Percentiles rank a stretch among this genome's conserved stretches.
phyloP scores from a whole-genome alignment of 2,113 vertebrate species.

The Alethe castanea region DNA sequence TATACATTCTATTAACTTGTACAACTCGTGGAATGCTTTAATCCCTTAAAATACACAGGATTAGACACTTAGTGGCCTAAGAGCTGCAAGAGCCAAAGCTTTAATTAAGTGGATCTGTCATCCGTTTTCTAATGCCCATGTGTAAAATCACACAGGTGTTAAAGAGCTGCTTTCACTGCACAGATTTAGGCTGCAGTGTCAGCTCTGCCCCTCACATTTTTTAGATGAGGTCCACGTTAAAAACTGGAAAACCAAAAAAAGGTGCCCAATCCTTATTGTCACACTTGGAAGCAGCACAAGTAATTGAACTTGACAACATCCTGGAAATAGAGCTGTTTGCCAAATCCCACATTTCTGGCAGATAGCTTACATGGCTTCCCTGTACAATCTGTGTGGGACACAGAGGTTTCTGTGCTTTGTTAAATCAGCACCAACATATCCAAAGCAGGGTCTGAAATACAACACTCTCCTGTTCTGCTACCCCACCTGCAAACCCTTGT shows the following conservation, averaged over 20 bases:
- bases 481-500: neutral
- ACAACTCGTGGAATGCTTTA: neutral
- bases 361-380: neutral
- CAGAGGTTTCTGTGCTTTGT: neutral
- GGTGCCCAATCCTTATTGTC: neutral
- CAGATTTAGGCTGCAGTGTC: neutral
- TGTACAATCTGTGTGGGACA: neutral
- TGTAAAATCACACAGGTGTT: accelerated
- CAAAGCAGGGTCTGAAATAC: neutral
- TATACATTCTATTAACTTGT: neutral
- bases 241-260: neutral
- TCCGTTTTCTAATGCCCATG: neutral
- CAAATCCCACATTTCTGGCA: neutral
- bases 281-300: neutral
- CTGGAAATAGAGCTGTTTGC: neutral
- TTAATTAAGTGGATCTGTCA: neutral
- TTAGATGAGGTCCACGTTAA: neutral
- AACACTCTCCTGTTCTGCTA: neutral
- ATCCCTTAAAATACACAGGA: neutral
- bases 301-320: neutral
- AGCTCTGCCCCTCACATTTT: neutral
- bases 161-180: neutral
- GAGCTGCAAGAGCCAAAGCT: neutral
- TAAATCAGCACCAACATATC: neutral
- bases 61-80: neutral